These are phyloP conservation scores for Phengaris alcon DNA, from an alignment of 2,888 invertebrate genomes.

Conservation along the genomic window DNA sequence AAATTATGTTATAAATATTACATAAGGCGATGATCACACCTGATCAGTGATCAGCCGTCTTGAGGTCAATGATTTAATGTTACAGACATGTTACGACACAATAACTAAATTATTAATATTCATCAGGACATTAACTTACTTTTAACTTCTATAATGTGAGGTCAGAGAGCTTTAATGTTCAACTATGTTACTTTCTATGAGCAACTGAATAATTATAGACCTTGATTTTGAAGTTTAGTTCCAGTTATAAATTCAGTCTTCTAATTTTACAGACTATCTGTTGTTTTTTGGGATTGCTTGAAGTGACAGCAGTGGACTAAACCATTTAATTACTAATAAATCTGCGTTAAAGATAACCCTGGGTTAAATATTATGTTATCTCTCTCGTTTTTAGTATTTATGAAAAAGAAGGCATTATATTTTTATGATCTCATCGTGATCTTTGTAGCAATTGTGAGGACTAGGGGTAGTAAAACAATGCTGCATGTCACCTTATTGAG, in stretches of 20 bases:
- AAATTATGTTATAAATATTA: slow-evolving; percentile 7
- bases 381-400: too few relatives aligned
- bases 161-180: background rate
- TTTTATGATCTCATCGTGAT: too few relatives aligned
- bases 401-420: too few relatives aligned
- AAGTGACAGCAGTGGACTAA: too few relatives aligned
- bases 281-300: too few relatives aligned
- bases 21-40: background rate
- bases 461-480: background rate
- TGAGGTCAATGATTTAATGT: slow-evolving; percentile 15
- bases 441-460: background rate
- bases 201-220: too few relatives aligned
- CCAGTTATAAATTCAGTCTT: too few relatives aligned
- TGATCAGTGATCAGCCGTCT: background rate
- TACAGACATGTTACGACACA: slow-evolving; percentile 7
- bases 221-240: too few relatives aligned
- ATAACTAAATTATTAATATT: background rate
- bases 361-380: too few relatives aligned
- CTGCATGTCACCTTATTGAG: background rate
- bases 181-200: background rate
- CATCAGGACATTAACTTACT: background rate
- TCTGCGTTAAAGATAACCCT: too few relatives aligned
- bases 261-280: too few relatives aligned
- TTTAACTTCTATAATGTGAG: background rate
- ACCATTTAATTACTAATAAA: too few relatives aligned